Evolutionary conservation across 2,888 invertebrate genomes (phyloP), one percentile per base, ranked within the genome.

Genomic region (Eupithecia tripunctaria): DNA sequence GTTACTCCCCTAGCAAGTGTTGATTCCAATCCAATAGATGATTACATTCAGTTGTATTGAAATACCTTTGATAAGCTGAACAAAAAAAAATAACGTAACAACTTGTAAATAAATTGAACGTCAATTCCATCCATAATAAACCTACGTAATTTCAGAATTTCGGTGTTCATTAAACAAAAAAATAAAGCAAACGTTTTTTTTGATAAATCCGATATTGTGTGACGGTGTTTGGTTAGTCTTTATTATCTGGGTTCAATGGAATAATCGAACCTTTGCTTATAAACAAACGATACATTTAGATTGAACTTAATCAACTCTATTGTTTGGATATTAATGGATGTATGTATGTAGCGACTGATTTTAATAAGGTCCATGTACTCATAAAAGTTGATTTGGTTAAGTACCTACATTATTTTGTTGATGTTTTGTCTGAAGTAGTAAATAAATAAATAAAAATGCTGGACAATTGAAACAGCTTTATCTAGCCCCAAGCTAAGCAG

Each of bases 171-270:
- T 21, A 21, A 51, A 21, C 51, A 51, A 51, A 47, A 18, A 21
- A 21, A 21, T 12, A 21, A 21, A 12, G 3, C 29, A 29, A 60
- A 29, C 15, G 6, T 60, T 59, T 59, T 18, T 18, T 29, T 60
- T 60, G 29, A 25, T 60, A 27, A 29, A 60, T 60, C 7, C 29
- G 12, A 27, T 60, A 21, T 60, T 60, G 18, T 60, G 10, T 15
- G 5, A 15, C 8, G 59, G 7, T 59, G 15, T 60, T 18, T 60
- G 15, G 15, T 51, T 21, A 51, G 21, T 21, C 6, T 60, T 27
- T 14, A 25, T 60, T 60, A 60, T 60, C 60, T 60, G 60, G 29
- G 60, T 60, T 60, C 60, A 60, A 60, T 60, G 18, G 15, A 60
- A 60, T 60, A 60, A 1, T 27, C 18, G 15, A 60, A 60, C 60